These are phyloP conservation scores for Chloroclysta siterata DNA, from an alignment of 2,888 invertebrate genomes.

Conservation along the genomic window DNA sequence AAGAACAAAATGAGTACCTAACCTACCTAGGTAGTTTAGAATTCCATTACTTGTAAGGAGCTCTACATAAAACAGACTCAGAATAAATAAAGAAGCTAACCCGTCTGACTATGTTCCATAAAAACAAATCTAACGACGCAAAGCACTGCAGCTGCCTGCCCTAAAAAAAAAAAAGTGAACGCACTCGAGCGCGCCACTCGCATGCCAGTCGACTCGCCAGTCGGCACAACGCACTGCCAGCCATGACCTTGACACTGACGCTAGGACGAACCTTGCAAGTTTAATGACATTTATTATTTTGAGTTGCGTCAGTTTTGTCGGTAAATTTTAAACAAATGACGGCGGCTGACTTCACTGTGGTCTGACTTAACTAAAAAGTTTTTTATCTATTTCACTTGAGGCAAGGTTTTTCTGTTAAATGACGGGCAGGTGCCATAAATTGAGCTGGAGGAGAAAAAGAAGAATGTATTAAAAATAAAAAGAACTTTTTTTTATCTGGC, in stretches of 20 bases:
- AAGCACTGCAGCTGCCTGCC: slow-evolving; percentile 50
- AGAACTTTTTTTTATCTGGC: too few relatives aligned
- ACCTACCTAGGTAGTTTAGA: neutral
- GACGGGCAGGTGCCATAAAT: too few relatives aligned
- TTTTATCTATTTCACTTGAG: too few relatives aligned
- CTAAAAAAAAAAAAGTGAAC: slow-evolving; percentile 43
- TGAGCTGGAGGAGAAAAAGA: too few relatives aligned
- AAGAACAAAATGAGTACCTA: too few relatives aligned
- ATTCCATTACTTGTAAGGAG: neutral
- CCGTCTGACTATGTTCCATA: slow-evolving; percentile 20
- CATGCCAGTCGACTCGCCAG: slow-evolving; percentile 6
- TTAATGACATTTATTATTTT: slow-evolving; percentile 2
- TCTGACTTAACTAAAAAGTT: too few relatives aligned
- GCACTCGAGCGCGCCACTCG: slow-evolving; percentile 46
- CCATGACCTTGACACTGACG: slow-evolving; percentile 70
- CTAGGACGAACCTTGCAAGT: slow-evolving; percentile 41
- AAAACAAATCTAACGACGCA: slow-evolving; percentile 31
- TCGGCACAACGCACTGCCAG: slow-evolving; percentile 47
- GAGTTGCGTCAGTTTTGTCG: slow-evolving; percentile 3
- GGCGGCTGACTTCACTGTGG: too few relatives aligned
- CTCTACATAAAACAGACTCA: too few relatives aligned
- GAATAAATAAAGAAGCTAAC: slow-evolving; percentile 1
- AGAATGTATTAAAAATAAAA: too few relatives aligned
- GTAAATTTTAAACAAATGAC: neutral
- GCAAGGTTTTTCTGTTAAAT: too few relatives aligned